phyloP scores from a whole-genome alignment of 2,797 vertebrate species.

The Furcifer pardalis region DNA sequence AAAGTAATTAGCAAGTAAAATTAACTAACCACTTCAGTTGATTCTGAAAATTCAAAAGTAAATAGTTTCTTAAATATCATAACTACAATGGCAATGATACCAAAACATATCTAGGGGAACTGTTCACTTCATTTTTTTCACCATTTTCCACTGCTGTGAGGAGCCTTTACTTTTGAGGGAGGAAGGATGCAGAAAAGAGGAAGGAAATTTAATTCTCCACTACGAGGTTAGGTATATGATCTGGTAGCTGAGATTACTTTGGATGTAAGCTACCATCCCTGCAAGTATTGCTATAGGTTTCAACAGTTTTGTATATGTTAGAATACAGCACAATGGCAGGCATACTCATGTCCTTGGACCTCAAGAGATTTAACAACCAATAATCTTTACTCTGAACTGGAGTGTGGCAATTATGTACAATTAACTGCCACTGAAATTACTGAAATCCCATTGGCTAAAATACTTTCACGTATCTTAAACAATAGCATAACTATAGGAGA shows the following conservation, averaged over 20 bases:
- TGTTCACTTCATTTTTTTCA: neutral
- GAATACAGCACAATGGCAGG: neutral
- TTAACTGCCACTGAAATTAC: neutral
- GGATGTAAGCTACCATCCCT: neutral
- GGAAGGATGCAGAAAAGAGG: neutral
- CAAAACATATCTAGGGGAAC: too few species aligned
- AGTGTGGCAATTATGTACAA: neutral
- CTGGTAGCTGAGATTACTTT: neutral
- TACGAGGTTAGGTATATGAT: neutral
- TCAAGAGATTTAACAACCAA: neutral
- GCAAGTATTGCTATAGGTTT: neutral
- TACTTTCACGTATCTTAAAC: too few species aligned
- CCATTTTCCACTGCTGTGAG: too few species aligned
- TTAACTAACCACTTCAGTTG: too few species aligned
- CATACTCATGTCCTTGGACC: too few species aligned
- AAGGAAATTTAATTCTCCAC: neutral
- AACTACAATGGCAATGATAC: too few species aligned
- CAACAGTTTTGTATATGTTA: neutral
- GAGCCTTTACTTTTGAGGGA: neutral
- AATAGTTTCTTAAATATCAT: too few species aligned
- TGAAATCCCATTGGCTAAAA: neutral
- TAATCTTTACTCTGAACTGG: neutral
- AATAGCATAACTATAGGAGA: too few species aligned
- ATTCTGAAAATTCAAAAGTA: too few species aligned
- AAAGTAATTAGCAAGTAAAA: too few species aligned